Percentiles rank a stretch among this genome's conserved stretches.
These are phyloP conservation scores for Cassiopea xamachana DNA, from an alignment of 30 jellyfish, hydroid and myxozoan genomes.

Conservation along the genomic window DNA sequence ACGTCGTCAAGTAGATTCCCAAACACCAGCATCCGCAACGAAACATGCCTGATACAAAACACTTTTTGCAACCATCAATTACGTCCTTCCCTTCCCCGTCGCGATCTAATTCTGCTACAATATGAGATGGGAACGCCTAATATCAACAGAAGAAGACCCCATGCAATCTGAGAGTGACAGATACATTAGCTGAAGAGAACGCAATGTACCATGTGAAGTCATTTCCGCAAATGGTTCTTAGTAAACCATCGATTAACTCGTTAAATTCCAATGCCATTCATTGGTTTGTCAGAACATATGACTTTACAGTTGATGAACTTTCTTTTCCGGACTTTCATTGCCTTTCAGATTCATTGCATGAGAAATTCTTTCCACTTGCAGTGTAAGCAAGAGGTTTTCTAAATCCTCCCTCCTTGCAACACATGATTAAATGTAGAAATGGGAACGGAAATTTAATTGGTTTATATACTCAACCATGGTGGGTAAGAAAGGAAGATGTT, in stretches of 20 bases:
- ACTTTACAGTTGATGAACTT: neutral
- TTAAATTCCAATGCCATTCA: neutral
- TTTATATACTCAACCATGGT: no score
- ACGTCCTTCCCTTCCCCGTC: neutral
- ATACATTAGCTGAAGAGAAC: neutral
- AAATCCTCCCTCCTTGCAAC: no score
- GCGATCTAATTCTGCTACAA: neutral
- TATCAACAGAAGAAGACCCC: neutral
- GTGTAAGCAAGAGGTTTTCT: neutral
- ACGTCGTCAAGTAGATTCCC: neutral
- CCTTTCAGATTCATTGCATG: neutral
- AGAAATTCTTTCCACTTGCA: neutral
- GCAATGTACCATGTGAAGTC: neutral
- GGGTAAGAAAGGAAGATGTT: no score
- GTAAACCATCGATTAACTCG: slow-evolving; percentile 1
- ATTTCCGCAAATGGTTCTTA: slow-evolving; percentile 8
- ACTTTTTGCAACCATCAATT: neutral
- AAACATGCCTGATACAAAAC: neutral
- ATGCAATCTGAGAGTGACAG: neutral
- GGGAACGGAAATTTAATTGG: no score
- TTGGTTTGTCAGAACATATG: neutral
- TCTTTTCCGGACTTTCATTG: neutral
- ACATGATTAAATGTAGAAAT: no score
- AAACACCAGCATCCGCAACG: neutral
- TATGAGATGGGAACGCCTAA: neutral